Base-by-base conservation (phyloP, 2,888 invertebrate species). In the Thera britannica region DNA sequence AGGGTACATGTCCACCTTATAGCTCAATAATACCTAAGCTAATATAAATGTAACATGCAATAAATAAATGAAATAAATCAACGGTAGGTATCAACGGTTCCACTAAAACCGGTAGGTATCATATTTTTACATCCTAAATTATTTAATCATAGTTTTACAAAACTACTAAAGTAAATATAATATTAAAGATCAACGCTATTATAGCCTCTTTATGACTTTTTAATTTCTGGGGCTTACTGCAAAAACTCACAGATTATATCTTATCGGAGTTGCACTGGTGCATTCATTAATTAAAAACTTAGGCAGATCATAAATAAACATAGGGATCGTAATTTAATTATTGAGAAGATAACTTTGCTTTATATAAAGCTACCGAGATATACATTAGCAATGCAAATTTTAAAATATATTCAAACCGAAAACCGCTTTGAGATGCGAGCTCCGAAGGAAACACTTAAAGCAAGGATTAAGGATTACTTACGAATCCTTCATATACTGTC, bases 401-500 rank as follows among this genome's bases (percentile, higher is more conserved):
- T 56, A 41, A 51, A 62, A 65, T 65, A 23, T 68, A 73, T 65
- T 69, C 49, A 67, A 66, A 67, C 72, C 62, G 60, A 66, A 73
- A 68, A 58, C 56, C 46, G 35, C 34, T 58, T 58, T 56, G 12
- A 67, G 12, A 46, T 54, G 34, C 44, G n/a, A 75, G 76, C 77
- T 76, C 72, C 1, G 70, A 82, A 81, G 83, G 72, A 65, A 72
- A 80, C 83, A 83, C 82, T 73, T 74, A 80, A 82, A 82, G 78
- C 71, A 77, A 77, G 71, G 60, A 65, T 76, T 75, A 75, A 76
- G 73, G 74, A 78, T 77, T 81, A 77, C 75, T 80, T 79, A 79
- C 75, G 74, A 75, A 76, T 78, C 84, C 82, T 79, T 75, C 79
- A 78, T 87, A 87, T 85, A 83, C 87, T 84, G 79, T 77, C 78